These are phyloP conservation scores for Odontocolon sp. DNA, from an alignment of 2,888 invertebrate genomes.

Conservation along the genomic window DNA sequence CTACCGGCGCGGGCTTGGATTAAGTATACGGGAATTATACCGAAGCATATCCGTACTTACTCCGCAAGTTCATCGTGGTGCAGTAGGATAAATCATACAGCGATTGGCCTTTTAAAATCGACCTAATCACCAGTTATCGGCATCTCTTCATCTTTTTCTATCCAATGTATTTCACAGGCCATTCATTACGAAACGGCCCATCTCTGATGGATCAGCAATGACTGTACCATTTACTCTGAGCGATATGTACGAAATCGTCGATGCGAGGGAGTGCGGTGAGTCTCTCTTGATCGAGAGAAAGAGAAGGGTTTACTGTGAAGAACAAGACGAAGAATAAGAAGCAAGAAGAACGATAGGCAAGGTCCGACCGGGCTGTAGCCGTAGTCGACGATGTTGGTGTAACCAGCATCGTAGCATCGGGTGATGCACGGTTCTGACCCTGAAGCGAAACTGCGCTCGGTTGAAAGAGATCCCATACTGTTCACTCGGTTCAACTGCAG, in stretches of 20 bases:
- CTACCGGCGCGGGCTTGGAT: conserved; percentile 60
- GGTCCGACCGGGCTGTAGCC: conserved; percentile 34
- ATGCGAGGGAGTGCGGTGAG: conserved; percentile 41
- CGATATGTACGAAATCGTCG: conserved; percentile 50
- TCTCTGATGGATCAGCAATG: too few species aligned
- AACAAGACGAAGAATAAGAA: conserved; percentile 37
- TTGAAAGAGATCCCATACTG: conserved; percentile 56
- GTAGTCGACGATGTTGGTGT: conserved; percentile 44
- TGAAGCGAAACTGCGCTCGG: conserved; percentile 72
- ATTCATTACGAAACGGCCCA: too few species aligned
- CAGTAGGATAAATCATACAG: background rate
- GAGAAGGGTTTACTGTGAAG: too few species aligned
- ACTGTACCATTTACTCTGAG: conserved; percentile 16
- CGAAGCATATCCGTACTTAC: conserved; percentile 23
- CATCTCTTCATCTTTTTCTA: too few species aligned
- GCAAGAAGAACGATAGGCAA: conserved; percentile 49
- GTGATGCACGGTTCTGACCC: conserved; percentile 79
- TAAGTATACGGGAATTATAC: conserved; percentile 64
- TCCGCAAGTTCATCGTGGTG: conserved; percentile 2
- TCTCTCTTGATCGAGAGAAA: too few species aligned
- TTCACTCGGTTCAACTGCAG: conserved; percentile 47
- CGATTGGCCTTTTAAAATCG: too few species aligned
- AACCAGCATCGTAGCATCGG: conserved; percentile 70
- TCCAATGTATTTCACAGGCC: too few species aligned
- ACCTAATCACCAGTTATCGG: too few species aligned